A percentile compares a stretch with the other conserved stretches of the same genome.
Evolutionary conservation across 2,888 invertebrate genomes (phyloP).

Genomic region (Fissipunctia ypsillon): DNA sequence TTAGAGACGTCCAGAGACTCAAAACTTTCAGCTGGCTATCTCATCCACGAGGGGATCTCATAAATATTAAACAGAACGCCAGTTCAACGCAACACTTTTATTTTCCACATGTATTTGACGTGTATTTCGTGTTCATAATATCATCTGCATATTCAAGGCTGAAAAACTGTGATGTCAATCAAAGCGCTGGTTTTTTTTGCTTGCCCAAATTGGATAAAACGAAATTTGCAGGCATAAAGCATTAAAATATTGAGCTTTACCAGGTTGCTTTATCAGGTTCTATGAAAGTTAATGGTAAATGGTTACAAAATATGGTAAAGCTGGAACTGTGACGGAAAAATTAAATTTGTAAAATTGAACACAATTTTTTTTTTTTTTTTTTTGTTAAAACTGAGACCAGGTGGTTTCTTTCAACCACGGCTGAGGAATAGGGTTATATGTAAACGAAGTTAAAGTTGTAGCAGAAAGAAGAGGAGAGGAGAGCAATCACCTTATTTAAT

Average conservation of each 20-base stretch:
- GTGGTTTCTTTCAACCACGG: not conserved
- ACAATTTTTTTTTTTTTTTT: too few species aligned
- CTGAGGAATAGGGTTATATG: not conserved
- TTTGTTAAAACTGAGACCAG: not conserved
- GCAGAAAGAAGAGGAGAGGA: not conserved
- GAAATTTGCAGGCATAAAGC: constrained; percentile 25
- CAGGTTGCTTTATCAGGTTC: constrained; percentile 23
- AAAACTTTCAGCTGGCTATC: constrained; percentile 78
- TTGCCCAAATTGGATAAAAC: constrained; percentile 46
- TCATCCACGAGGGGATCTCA: constrained; percentile 72
- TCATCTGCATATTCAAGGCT: constrained; percentile 67
- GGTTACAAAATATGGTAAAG: not conserved
- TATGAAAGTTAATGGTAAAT: not conserved
- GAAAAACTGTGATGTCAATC: constrained; percentile 59
- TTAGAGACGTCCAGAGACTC: constrained; percentile 74
- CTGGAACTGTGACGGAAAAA: not conserved
- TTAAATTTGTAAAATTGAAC: not conserved
- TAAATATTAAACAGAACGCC: constrained; percentile 80
- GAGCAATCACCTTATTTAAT: not conserved
- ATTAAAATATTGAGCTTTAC: constrained; percentile 29
- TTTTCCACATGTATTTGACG: constrained; percentile 68
- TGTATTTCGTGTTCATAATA: constrained; percentile 68
- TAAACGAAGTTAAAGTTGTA: not conserved
- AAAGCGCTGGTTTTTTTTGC: constrained; percentile 43
- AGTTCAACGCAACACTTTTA: constrained; percentile 74